A percentile compares a stretch with the other conserved stretches of the same genome.
These are phyloP conservation scores for Heliornis fulica DNA, from an alignment of 2,113 vertebrate species.

Conservation along the genomic window DNA sequence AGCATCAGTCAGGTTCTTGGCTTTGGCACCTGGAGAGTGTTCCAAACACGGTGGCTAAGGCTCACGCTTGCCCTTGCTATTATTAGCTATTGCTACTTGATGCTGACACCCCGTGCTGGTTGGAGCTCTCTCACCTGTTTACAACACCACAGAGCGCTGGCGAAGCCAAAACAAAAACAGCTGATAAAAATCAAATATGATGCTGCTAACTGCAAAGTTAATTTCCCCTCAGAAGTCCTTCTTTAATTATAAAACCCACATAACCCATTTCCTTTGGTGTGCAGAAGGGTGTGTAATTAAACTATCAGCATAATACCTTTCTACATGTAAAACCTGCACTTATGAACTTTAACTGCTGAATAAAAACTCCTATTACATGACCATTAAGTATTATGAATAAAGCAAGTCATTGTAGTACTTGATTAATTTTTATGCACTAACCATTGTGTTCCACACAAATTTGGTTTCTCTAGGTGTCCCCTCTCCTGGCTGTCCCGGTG, in stretches of 20 bases:
- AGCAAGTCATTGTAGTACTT: constrained; percentile 81
- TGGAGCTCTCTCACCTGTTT: constrained; percentile 40
- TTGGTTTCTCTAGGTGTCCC: constrained; percentile 42
- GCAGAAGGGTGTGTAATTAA: constrained; percentile 88
- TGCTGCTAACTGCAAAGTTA: constrained; percentile 68
- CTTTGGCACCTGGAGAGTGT: background rate
- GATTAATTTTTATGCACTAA: constrained; percentile 86
- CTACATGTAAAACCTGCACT: constrained; percentile 81
- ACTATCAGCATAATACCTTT: constrained; percentile 82
- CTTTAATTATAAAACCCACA: constrained; percentile 80
- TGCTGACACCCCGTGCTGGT: background rate
- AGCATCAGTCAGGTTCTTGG: background rate
- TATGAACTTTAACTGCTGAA: constrained; percentile 86
- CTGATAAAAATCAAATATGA: constrained; percentile 61
- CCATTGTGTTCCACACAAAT: constrained; percentile 67
- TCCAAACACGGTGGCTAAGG: background rate
- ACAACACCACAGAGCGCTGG: background rate
- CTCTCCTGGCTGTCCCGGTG: background rate
- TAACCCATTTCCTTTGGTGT: constrained; percentile 83
- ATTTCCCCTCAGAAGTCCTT: constrained; percentile 71
- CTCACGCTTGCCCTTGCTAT: background rate
- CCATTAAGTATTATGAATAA: constrained; percentile 87
- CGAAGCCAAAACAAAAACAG: constrained; percentile 71
- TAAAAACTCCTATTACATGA: constrained; percentile 88
- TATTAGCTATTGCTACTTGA: constrained; percentile 6